phyloP scores from a whole-genome alignment of 2,797 vertebrate species.

The Myioborus melanocephalus region DNA sequence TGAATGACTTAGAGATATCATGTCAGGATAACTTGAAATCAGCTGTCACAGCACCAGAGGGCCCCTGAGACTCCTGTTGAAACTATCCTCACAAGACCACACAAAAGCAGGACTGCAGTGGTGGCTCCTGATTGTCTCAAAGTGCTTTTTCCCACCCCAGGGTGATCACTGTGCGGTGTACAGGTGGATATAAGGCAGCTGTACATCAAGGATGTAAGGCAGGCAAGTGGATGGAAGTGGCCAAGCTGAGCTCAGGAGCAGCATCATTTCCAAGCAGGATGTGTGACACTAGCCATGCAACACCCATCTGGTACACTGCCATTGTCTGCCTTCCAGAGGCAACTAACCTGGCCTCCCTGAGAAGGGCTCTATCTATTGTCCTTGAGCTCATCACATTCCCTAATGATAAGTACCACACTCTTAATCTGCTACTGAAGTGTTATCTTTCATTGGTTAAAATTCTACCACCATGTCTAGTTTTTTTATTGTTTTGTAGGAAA shows the following conservation, averaged over 20 bases:
- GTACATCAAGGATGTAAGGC: fast-evolving
- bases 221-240: neutral
- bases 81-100: neutral
- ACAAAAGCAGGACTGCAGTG: neutral
- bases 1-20: neutral
- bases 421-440: neutral
- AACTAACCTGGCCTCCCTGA: neutral
- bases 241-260: neutral
- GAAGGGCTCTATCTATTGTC: neutral
- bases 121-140: neutral
- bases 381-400: neutral
- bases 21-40: neutral
- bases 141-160: neutral
- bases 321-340: neutral
- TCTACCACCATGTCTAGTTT: neutral
- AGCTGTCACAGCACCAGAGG: neutral
- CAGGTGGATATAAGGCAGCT: neutral
- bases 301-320: neutral
- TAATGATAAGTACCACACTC: neutral
- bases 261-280: neutral
- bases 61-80: neutral
- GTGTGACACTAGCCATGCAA: neutral
- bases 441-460: neutral
- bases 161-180: fast-evolving
- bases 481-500: neutral